These are phyloP conservation scores for Nerophis lumbriciformis DNA, from an alignment of 2,113 vertebrate genomes.

Conservation along the genomic window DNA sequence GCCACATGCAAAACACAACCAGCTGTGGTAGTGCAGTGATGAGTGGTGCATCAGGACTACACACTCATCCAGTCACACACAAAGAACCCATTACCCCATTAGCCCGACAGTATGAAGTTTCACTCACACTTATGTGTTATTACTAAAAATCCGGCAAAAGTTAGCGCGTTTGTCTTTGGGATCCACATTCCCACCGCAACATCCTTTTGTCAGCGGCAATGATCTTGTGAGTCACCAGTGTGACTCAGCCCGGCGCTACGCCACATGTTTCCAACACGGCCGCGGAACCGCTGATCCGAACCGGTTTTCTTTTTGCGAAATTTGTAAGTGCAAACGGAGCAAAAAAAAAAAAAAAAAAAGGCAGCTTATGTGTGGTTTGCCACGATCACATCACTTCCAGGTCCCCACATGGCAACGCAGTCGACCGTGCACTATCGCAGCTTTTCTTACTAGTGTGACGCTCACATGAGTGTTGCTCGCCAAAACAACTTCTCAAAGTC, in stretches of 20 bases:
- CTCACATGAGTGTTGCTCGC: background rate
- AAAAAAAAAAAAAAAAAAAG: constrained; percentile 17
- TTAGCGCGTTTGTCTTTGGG: constrained; percentile 42
- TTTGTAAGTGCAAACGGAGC: constrained; percentile 48
- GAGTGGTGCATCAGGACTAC: constrained; percentile 61
- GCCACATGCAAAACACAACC: constrained; percentile 70
- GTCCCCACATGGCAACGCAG: constrained; percentile 35
- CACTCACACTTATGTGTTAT: constrained; percentile 55
- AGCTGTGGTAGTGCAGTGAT: constrained; percentile 67
- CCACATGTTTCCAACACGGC: constrained; percentile 74
- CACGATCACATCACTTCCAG: constrained; percentile 53
- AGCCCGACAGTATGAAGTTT: constrained; percentile 51
- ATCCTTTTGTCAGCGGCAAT: constrained; percentile 61
- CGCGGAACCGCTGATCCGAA: constrained; percentile 39
- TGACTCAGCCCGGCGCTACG: constrained; percentile 60
- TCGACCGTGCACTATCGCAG: constrained; percentile 18
- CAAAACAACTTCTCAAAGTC: background rate
- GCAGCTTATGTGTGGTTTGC: constrained; percentile 64
- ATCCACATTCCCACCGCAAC: constrained; percentile 62
- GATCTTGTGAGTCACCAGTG: constrained; percentile 48
- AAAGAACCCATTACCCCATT: constrained; percentile 51
- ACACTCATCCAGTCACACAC: constrained; percentile 17
- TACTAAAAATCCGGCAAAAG: constrained; percentile 57
- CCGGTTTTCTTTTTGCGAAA: constrained; percentile 33
- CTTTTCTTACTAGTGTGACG: background rate